Evolutionary conservation across 1,140 invertebrate genomes (phyloP), one percentile per base, ranked within the genome.

Genomic region (Bombus polaris): DNA sequence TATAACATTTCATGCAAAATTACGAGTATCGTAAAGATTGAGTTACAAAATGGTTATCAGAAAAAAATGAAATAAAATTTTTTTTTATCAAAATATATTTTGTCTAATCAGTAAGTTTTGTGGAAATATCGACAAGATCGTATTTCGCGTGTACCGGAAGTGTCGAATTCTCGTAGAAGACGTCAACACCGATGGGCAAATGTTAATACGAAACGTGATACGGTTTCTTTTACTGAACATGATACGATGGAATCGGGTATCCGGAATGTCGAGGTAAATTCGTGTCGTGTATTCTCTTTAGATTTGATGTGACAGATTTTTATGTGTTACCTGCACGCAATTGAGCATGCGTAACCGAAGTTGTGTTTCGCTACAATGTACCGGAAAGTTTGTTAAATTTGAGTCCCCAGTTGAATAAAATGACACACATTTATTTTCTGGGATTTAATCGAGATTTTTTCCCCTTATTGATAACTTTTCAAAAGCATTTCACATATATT

Each of bases 181-280:
- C 15, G 22, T 4, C 57, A 47, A 44, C 62, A 10, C 13, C 22
- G 22, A 39, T 39, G 10, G 5, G 10, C n/a, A 76, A 76, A 66
- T 68, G 44, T 68, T 83, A 83, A 83, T 83, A 42, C 35, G 44
- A 28, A 75, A 75, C 42, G 44, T 76, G 62, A 83, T 28, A 42
- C 32, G 72, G n/a, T 53, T 68, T 12, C 71, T 66, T 76, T 66
- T 28, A 22, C 37, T 28, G 81, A 35, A 82, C 72, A 42, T 62
- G 81, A 83, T 65, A 28, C 25, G 1, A 2, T 32, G 42, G 57
- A 35, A 47, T 6, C 25, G 42, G 35, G 66, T 68, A 76, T 53
- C 28, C 28, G 15, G 10, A 18, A 37, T 44, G 39, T 39, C 25
- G 53, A 5, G 22, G 37, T 28, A 65, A 75, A 66, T 53, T 65